A percentile compares a stretch with the other conserved stretches of the same genome.
These are phyloP conservation scores for Resseliella maxima DNA, from an alignment of 2,888 invertebrate species.

Conservation along the genomic window DNA sequence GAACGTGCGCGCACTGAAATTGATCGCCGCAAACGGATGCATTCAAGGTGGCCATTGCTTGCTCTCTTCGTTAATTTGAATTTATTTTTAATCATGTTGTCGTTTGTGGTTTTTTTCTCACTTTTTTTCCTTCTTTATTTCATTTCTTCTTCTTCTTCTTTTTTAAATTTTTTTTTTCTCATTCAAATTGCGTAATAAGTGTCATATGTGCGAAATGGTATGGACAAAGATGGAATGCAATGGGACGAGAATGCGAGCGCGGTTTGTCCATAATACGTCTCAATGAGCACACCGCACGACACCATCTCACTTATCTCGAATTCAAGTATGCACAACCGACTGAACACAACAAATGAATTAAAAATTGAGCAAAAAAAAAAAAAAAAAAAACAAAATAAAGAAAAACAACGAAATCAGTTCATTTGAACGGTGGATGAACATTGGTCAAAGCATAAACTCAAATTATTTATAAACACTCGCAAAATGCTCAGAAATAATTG, in stretches of 20 bases:
- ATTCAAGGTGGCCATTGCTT: conserved; percentile 28
- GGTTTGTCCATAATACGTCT: conserved; percentile 31
- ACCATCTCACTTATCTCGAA: background rate
- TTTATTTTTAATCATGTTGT: conserved; percentile 20
- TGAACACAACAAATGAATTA: background rate
- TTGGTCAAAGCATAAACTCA: too few relatives aligned
- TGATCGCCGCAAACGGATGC: background rate
- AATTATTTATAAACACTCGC: background rate
- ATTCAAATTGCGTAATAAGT: background rate
- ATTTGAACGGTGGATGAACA: background rate
- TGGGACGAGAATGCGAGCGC: background rate
- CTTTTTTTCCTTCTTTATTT: background rate
- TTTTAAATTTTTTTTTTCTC: background rate
- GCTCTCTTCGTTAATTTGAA: conserved; percentile 6
- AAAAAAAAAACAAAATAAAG: background rate
- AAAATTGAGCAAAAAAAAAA: background rate
- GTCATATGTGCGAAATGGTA: background rate
- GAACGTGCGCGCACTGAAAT: background rate
- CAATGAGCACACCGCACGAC: conserved; percentile 18
- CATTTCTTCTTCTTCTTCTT: background rate
- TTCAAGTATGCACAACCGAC: background rate
- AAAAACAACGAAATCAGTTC: conserved; percentile 31
- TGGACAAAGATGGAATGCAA: conserved; percentile 30
- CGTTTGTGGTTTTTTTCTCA: background rate
- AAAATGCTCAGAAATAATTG: background rate